A percentile compares a stretch with the other conserved stretches of the same genome.
These are phyloP conservation scores for Neotoma lepida DNA, from an alignment of 2,113 vertebrate species.

Conservation along the genomic window DNA sequence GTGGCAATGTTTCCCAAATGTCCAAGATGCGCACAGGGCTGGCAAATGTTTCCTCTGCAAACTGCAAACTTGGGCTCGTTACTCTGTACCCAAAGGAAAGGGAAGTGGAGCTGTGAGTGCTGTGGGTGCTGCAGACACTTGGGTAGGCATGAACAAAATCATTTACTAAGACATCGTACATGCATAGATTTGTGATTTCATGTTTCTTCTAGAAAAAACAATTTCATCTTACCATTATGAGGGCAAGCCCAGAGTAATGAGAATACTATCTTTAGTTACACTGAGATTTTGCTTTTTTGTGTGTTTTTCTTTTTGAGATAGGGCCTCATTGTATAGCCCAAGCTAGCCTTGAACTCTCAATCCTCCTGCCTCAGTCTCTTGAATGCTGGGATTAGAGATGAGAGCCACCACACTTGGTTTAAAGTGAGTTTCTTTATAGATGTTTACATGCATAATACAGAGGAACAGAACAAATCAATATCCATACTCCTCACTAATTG, in stretches of 20 bases:
- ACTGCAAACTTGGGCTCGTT: background rate
- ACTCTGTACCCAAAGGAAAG: background rate
- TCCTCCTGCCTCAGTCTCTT: background rate
- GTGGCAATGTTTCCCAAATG: background rate
- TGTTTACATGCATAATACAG: background rate
- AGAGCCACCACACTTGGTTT: background rate
- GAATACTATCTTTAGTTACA: background rate
- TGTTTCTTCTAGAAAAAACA: slow-evolving; percentile 20
- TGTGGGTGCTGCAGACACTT: background rate
- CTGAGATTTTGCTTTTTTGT: background rate
- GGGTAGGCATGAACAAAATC: background rate
- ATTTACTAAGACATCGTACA: background rate
- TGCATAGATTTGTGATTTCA: background rate
- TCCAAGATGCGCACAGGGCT: background rate
- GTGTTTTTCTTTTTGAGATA: background rate
- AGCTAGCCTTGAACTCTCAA: background rate
- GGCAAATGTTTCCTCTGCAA: background rate
- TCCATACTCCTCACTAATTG: slow-evolving; percentile 2
- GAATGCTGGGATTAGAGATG: background rate
- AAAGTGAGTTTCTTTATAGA: background rate
- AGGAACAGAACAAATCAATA: slow-evolving; percentile 7
- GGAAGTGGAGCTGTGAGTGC: background rate
- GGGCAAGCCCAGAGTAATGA: background rate
- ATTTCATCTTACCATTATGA: slow-evolving; percentile 10
- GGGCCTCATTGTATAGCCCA: no score